Evolutionary conservation across 2,888 invertebrate genomes (phyloP).

Genomic region (Caenorhabditis uteleia): DNA sequence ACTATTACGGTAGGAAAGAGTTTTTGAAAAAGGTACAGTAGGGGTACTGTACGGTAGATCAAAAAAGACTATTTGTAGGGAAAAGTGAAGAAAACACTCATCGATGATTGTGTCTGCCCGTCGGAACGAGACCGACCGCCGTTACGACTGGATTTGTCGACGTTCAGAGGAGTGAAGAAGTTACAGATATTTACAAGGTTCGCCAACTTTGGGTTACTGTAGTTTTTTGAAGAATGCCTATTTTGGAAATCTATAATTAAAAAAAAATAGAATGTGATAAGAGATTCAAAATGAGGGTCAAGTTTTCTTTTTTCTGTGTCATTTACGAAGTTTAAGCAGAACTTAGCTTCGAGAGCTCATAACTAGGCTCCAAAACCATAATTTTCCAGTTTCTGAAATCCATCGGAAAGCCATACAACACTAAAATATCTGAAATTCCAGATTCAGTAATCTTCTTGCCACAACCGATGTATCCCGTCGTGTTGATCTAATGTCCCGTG

Average conservation of each 20-base stretch:
- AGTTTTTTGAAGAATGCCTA: too few relatives aligned
- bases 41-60: conserved; percentile 2
- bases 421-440: conserved; percentile 9
- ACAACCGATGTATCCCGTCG: conserved; percentile 64
- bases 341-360: neutral
- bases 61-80: conserved; percentile 29
- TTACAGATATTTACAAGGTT: conserved; percentile 29
- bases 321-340: too few relatives aligned
- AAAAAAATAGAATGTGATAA: too few relatives aligned
- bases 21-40: conserved; percentile 57
- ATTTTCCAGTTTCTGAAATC: too few relatives aligned
- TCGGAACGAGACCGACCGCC: conserved; percentile 57
- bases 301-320: too few relatives aligned
- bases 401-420: too few relatives aligned
- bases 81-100: conserved; percentile 58
- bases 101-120: conserved; percentile 67
- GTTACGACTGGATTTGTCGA: conserved; percentile 57
- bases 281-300: too few relatives aligned
- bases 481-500: conserved; percentile 63
- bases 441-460: too few relatives aligned
- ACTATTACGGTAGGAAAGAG: conserved; percentile 80
- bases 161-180: conserved; percentile 40
- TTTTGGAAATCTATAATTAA: too few relatives aligned
- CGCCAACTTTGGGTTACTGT: neutral
- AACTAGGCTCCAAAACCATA: neutral